Base-by-base conservation (phyloP, 2,888 invertebrate genomes). In the Aplocera efformata region DNA sequence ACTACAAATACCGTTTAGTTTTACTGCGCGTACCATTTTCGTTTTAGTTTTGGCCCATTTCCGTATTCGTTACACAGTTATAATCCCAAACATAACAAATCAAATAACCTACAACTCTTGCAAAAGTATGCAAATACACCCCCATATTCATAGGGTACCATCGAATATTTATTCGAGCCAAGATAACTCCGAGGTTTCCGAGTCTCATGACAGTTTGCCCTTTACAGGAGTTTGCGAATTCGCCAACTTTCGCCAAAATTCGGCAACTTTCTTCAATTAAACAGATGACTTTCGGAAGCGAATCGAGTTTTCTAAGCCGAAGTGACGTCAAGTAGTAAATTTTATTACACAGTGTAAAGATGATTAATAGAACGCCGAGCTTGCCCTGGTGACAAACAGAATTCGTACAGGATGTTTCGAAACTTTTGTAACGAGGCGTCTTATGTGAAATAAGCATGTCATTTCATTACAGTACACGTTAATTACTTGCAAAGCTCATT, bases 311-410 rank as follows among this genome's bases (percentile, higher is more conserved):
- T 39, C 35, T 41, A 40, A 44, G 45, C 40, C 38, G 35, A 51
- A 63, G 60, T 63, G 63, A 68, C 69, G 70, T 63, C 49, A 38
- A 70, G 67, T 66, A 70, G 68, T 70, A 65, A 63, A 70, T 70
- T 70, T 70, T 70, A 70, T 70, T 70, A 70, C 62, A 58, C 55
- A 53, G 55, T 37, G 54, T 47, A 60, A 60, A 63, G 64, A 70
- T 70, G 70, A 70, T 70, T 70, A 70, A 70, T 70, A 63, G 63
- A 61, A 68, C 63, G 63, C 57, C 58, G 60, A 54, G 31, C 53
- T 60, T 51, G 60, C 49, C 51, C 50, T 52, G 51, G 58, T 67
- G 68, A 67, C 63, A 62, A 65, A 70, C 65, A 69, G 32, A 58
- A 61, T 67, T 63, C 56, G 42, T 56, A 51, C 49, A 50, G 52